Conservation (phyloP, 2,888 invertebrate genomes). For the Axea sp. region DNA sequence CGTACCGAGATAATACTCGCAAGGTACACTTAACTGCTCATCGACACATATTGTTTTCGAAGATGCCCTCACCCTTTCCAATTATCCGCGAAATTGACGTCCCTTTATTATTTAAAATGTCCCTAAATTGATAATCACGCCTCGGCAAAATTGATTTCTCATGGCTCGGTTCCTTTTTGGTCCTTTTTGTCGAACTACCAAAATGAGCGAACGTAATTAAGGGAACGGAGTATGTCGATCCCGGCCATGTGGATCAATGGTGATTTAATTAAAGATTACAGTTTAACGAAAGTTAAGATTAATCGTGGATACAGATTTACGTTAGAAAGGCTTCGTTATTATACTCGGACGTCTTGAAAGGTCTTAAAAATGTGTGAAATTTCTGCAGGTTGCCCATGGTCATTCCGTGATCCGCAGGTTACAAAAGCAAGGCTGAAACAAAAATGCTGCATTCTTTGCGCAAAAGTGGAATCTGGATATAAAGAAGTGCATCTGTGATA, state of each 20-base stretch:
- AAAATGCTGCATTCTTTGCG: slow-evolving; percentile 14
- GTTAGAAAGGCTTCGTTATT: background rate
- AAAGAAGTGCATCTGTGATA: slow-evolving; percentile 22
- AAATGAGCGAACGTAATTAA: background rate
- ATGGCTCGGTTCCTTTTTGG: slow-evolving; percentile 13
- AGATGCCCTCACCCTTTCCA: slow-evolving; percentile 13
- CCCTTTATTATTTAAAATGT: slow-evolving; percentile 58
- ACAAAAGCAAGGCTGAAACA: slow-evolving; percentile 11
- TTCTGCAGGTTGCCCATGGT: slow-evolving; percentile 2
- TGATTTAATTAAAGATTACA: slow-evolving; percentile 79
- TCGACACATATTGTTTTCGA: slow-evolving; percentile 55
- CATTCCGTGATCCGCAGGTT: slow-evolving; percentile 5
- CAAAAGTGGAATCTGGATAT: slow-evolving; percentile 14
- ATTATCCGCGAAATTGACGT: slow-evolving; percentile 29
- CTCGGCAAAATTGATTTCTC: slow-evolving; percentile 67
- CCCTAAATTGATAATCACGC: slow-evolving; percentile 73
- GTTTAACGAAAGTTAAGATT: slow-evolving; percentile 78
- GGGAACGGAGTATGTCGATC: too few species aligned
- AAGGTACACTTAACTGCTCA: slow-evolving; percentile 53
- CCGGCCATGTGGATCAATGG: slow-evolving; percentile 74
- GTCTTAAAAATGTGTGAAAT: background rate
- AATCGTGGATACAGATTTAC: slow-evolving; percentile 67
- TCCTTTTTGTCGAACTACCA: background rate
- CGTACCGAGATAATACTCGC: slow-evolving; percentile 34
- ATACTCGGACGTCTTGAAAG: background rate